phyloP scores from a whole-genome alignment of 2,888 invertebrate species.

The Teleiodes luculella region DNA sequence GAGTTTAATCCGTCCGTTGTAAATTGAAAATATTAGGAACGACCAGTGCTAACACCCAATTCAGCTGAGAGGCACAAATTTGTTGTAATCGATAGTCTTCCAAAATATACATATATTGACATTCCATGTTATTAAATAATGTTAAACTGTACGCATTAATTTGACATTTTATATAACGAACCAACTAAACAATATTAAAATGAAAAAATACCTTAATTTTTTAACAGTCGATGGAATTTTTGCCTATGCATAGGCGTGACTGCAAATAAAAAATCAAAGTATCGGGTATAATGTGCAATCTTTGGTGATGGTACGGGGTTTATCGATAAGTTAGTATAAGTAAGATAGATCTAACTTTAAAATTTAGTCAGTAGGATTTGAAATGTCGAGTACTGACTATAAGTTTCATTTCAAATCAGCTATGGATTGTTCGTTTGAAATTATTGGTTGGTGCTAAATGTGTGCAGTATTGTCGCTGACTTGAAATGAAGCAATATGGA shows the following conservation, averaged over 20 bases:
- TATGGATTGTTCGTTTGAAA: slow-evolving; percentile 36
- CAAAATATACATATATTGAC: slow-evolving; percentile 55
- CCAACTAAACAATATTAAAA: slow-evolving; percentile 50
- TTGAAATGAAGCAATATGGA: slow-evolving; percentile 72
- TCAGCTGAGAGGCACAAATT: slow-evolving; percentile 30
- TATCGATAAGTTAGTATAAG: slow-evolving; percentile 57
- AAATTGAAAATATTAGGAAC: slow-evolving; percentile 17
- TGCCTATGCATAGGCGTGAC: slow-evolving; percentile 65
- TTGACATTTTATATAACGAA: slow-evolving; percentile 41
- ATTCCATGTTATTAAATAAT: slow-evolving; percentile 40
- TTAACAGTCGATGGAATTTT: slow-evolving; percentile 66
- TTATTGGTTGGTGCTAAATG: slow-evolving; percentile 60
- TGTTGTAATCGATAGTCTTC: slow-evolving; percentile 58
- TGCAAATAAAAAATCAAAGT: slow-evolving; percentile 80
- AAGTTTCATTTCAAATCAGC: slow-evolving; percentile 74
- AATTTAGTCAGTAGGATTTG: slow-evolving; percentile 41
- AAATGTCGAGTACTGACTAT: slow-evolving; percentile 44
- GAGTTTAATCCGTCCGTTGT: slow-evolving; percentile 71
- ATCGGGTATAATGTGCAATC: slow-evolving; percentile 93
- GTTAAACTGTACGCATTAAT: slow-evolving; percentile 30
- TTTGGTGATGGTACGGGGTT: slow-evolving; percentile 83
- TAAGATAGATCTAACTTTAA: slow-evolving; percentile 42
- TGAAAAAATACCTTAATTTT: slow-evolving; percentile 71
- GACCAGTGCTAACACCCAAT: slow-evolving; percentile 35
- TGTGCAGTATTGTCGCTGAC: slow-evolving; percentile 48